These are phyloP conservation scores for Sialia sialis DNA, from an alignment of 2,113 vertebrate genomes.

Conservation along the genomic window DNA sequence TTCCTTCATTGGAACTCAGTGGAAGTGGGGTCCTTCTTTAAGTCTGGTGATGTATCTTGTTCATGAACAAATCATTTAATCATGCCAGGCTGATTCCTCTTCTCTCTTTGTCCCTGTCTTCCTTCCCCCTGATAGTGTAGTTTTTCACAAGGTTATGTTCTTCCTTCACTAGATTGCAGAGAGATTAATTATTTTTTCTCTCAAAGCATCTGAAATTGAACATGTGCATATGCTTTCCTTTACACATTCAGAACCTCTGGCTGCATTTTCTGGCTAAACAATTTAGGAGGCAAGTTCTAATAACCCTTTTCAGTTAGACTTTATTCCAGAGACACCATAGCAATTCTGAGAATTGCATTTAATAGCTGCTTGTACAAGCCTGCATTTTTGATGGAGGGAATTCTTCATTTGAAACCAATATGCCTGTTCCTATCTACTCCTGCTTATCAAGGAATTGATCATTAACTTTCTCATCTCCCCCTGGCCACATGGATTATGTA, in stretches of 20 bases:
- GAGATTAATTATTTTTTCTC: constrained; percentile 1
- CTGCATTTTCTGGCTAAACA: background rate
- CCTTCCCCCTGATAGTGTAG: background rate
- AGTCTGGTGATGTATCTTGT: background rate
- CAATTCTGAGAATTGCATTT: background rate
- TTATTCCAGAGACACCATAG: background rate
- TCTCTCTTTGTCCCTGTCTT: background rate
- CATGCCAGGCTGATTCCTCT: background rate
- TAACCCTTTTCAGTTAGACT: background rate
- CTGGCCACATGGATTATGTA: background rate
- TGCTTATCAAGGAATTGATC: background rate
- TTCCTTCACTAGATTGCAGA: background rate
- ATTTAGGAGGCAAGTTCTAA: background rate
- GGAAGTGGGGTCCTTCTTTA: background rate
- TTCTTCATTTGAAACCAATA: background rate
- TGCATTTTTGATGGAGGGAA: background rate
- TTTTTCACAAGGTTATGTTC: background rate
- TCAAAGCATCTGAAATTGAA: background rate
- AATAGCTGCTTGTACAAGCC: background rate
- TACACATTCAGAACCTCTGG: background rate
- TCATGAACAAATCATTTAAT: background rate
- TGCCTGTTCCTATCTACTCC: background rate
- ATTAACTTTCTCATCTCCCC: background rate
- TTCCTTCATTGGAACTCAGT: background rate
- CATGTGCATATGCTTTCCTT: background rate